These are phyloP conservation scores for Leptopterna dolabrata DNA, from an alignment of 2,888 invertebrate species.

Conservation along the genomic window DNA sequence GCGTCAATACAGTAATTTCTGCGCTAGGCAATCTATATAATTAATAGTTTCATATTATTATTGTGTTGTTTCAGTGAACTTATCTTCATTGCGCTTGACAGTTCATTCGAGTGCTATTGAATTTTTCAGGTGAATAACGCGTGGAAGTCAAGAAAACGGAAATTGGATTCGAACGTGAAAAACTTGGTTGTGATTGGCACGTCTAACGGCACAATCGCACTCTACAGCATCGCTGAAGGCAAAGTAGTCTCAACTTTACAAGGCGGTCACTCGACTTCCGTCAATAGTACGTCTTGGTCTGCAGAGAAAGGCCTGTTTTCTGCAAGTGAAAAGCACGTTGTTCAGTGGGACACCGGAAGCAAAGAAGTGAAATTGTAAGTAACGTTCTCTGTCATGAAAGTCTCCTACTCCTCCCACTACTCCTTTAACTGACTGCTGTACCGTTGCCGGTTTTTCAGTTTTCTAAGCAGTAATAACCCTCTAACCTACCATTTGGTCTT, in stretches of 20 bases:
- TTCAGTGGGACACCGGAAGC: constrained; percentile 71
- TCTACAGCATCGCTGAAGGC: constrained; percentile 78
- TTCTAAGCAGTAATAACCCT: too few relatives aligned
- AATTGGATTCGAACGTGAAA: constrained; percentile 64
- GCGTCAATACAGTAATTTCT: too few relatives aligned
- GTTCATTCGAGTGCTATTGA: neutral
- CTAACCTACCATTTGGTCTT: too few relatives aligned
- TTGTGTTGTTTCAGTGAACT: too few relatives aligned
- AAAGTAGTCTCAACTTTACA: constrained; percentile 73
- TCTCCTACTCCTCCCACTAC: too few relatives aligned
- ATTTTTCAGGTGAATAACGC: neutral
- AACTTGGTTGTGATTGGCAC: constrained; percentile 80
- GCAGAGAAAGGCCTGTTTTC: constrained; percentile 70
- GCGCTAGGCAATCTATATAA: too few relatives aligned
- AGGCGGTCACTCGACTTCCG: constrained; percentile 68
- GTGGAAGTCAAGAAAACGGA: constrained; percentile 63
- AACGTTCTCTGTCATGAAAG: constrained; percentile 64
- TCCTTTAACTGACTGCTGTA: too few relatives aligned
- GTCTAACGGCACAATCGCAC: constrained; percentile 75
- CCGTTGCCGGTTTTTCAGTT: too few relatives aligned
- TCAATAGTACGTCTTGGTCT: constrained; percentile 73
- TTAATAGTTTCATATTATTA: too few relatives aligned
- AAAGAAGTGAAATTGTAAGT: constrained; percentile 70
- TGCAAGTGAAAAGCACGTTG: constrained; percentile 70
- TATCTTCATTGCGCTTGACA: too few relatives aligned